Evolutionary conservation across 2,797 vertebrate genomes (phyloP).

Genomic region (Aeoliscus strigatus): DNA sequence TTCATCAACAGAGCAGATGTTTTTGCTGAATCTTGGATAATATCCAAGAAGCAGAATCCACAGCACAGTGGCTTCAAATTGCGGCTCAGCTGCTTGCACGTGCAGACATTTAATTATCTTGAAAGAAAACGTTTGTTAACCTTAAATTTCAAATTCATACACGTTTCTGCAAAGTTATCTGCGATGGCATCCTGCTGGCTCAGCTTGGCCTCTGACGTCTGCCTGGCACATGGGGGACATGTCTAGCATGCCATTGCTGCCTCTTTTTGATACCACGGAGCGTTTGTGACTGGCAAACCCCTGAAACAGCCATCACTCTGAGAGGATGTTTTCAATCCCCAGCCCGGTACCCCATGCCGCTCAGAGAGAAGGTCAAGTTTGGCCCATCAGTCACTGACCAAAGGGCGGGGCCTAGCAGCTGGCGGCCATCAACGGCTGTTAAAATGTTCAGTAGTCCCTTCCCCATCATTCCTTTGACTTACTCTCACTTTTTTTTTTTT

Average conservation of each 20-base stretch:
- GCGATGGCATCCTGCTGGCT: conserved; percentile 40
- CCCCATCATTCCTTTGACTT: conserved; percentile 26
- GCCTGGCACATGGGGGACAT: conserved; percentile 70
- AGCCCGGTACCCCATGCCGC: conserved; percentile 34
- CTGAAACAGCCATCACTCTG: conserved; percentile 75
- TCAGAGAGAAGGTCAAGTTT: conserved; percentile 78
- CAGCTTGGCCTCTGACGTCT: conserved; percentile 67
- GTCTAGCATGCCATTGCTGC: conserved; percentile 70
- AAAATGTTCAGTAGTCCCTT: conserved; percentile 45
- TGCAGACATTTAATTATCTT: background rate
- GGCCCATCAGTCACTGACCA: conserved; percentile 78
- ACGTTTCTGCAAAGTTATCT: background rate
- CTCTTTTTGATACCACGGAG: conserved; percentile 69
- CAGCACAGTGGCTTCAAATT: conserved; percentile 7
- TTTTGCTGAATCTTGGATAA: conserved; percentile 34
- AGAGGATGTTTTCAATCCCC: conserved; percentile 79
- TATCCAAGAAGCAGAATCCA: conserved; percentile 32
- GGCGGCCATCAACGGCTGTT: conserved; percentile 67
- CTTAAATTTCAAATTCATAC: background rate
- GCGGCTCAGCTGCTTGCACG: background rate
- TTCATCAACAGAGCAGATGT: conserved; percentile 40
- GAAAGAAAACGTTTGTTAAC: too few relatives aligned
- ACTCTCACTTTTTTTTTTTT: conserved; percentile 12
- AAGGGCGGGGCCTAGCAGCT: conserved; percentile 67
- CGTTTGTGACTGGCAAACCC: conserved; percentile 65